phyloP scores from a whole-genome alignment of 1,140 invertebrate genomes.

The Tribolium madens region DNA sequence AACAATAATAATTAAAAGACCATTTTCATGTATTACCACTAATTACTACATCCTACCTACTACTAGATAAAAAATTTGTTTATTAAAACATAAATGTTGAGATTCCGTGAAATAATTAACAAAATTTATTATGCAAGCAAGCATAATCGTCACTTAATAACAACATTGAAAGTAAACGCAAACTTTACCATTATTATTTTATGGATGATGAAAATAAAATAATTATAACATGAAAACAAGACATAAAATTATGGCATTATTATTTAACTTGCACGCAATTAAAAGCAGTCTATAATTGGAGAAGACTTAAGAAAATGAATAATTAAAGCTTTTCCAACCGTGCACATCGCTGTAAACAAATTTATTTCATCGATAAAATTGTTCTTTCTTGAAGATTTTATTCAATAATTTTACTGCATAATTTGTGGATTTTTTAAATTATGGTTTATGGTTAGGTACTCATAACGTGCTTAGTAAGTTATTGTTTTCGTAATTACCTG shows the following conservation, averaged over 20 bases:
- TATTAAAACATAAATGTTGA: neutral
- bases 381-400: neutral
- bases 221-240: neutral
- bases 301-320: neutral
- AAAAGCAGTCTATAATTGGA: neutral
- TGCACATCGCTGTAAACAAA: neutral
- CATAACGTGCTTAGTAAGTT: neutral
- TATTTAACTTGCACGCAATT: neutral
- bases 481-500: neutral
- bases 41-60: too few relatives aligned
- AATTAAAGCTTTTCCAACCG: neutral
- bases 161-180: neutral
- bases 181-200: neutral
- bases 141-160: neutral
- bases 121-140: neutral
- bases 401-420: too few relatives aligned
- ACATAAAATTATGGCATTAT: neutral
- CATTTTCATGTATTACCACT: too few relatives aligned
- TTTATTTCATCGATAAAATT: neutral
- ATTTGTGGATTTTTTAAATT: neutral
- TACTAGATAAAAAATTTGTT: neutral
- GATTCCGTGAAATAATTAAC: neutral
- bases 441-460: neutral
- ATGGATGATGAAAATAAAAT: neutral
- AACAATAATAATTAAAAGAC: too few relatives aligned